Evolutionary conservation across 2,113 vertebrate species (phyloP).

Genomic region (Entomyzon cyanotis): DNA sequence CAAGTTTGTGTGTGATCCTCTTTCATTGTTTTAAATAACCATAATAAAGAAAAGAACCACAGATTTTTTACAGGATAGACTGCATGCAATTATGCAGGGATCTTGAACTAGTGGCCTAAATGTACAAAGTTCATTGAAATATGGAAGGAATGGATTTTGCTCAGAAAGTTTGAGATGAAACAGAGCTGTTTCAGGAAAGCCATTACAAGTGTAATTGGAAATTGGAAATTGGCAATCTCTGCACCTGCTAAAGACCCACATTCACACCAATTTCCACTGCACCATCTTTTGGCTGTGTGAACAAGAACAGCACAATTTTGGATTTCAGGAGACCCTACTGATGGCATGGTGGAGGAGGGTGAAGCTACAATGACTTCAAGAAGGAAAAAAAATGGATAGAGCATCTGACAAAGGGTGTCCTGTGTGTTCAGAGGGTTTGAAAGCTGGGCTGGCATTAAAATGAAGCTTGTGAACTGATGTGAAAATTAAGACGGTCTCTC

Average conservation of each 20-base stretch:
- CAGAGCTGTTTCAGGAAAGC: constrained; percentile 1
- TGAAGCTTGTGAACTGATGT: background rate
- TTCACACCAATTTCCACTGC: background rate
- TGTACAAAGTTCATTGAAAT: background rate
- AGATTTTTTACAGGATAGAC: background rate
- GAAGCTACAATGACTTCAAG: background rate
- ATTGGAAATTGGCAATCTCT: background rate
- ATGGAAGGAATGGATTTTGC: background rate
- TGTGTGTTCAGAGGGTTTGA: background rate
- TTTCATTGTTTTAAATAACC: constrained; percentile 15
- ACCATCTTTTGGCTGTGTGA: background rate
- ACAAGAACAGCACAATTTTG: background rate
- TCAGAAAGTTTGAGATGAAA: background rate
- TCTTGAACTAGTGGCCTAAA: background rate
- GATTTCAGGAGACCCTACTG: background rate
- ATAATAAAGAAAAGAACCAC: background rate
- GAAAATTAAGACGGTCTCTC: background rate
- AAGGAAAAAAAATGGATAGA: background rate
- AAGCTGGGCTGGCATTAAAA: background rate
- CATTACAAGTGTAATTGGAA: background rate
- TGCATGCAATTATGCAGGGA: background rate
- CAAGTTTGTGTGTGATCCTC: background rate
- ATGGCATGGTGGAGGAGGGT: background rate
- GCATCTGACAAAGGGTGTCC: background rate
- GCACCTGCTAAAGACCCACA: background rate